Conservation (phyloP, 2,888 invertebrate species). For the Thalpophila matura region DNA sequence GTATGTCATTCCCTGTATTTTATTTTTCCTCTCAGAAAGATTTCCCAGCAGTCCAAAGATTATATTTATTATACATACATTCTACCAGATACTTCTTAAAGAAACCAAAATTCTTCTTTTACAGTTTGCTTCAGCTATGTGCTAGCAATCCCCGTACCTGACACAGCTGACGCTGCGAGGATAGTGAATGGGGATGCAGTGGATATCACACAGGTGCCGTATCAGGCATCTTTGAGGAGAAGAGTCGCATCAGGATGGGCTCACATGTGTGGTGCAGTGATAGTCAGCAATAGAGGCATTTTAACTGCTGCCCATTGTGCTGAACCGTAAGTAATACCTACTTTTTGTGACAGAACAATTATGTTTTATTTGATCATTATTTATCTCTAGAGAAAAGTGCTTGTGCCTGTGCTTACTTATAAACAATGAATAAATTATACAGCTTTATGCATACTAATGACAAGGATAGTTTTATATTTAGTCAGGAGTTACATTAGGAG, state of each 20-base stretch:
- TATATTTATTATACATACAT: no score
- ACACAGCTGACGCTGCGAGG: constrained; percentile 66
- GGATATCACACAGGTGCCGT: constrained; percentile 82
- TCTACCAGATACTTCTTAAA: neutral
- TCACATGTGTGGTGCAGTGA: constrained; percentile 82
- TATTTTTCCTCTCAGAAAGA: neutral
- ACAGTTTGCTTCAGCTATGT: constrained; percentile 57
- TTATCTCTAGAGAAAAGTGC: no score
- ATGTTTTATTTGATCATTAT: no score
- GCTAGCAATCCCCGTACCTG: constrained; percentile 57
- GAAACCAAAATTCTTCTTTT: neutral
- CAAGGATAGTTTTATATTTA: no score
- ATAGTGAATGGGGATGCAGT: constrained; percentile 86
- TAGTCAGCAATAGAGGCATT: constrained; percentile 74
- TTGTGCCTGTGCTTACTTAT: no score
- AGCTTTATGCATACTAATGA: no score
- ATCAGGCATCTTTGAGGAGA: constrained; percentile 80
- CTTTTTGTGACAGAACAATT: neutral
- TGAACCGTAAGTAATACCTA: constrained; percentile 70
- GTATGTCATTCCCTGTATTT: no score
- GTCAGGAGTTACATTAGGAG: no score
- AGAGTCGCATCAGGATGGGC: constrained; percentile 72
- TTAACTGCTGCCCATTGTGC: constrained; percentile 86
- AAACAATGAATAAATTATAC: no score
- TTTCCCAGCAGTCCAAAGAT: no score